Base-by-base conservation (phyloP, 2,888 invertebrate species). In the Mallateleia sp. region DNA sequence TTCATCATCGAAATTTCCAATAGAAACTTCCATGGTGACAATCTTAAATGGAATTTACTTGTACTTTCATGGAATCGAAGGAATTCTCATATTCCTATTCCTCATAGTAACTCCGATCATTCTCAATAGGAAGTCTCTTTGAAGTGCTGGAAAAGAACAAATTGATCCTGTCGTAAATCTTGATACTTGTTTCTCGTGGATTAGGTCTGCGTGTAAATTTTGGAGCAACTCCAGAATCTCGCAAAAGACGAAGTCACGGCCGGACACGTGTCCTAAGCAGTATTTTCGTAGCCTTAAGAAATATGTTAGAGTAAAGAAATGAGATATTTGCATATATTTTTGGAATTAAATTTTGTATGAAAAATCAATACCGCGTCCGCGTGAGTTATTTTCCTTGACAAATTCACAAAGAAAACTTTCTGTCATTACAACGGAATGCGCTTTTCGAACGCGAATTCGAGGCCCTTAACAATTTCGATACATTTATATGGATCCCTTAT, bases 361-460 rank as follows among this genome's bases (percentile, higher is more conserved):
- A 62, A 42, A 62, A 22, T 14, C 22, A 24, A 62, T 60, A 60
- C 34, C 20, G 38, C 60, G 60, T 28, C 28, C 24, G 34, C 22
- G 62, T 62, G 38, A 1, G 24, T 42, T 62, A 42, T 42, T 34
- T 18, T 38, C 38, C 32, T 32, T 11, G 28, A 4, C 24, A 24
- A 8, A 18, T 38, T 58, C 32, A 78, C 28, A 69, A 69, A 52
- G 32, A 22, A 24, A 69, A 69, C 34, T 58, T 5, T 14, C n/a
- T 25, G 52, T 79, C 79, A 79, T 79, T 79, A 79, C 69, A 79
- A 69, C 50, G 45, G 62, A 38, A 80, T 32, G 47, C 64, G 18
- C 20, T 42, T 50, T 24, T 32, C 14, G 32, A 38, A 14, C 38
- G 14, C 32, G 28, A 47, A 47, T 18, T n/a, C 47, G 8, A 34